Evolutionary conservation across 1,140 invertebrate species (phyloP), one percentile per base, ranked within the genome.

Genomic region (Aphelinus atriplicis): DNA sequence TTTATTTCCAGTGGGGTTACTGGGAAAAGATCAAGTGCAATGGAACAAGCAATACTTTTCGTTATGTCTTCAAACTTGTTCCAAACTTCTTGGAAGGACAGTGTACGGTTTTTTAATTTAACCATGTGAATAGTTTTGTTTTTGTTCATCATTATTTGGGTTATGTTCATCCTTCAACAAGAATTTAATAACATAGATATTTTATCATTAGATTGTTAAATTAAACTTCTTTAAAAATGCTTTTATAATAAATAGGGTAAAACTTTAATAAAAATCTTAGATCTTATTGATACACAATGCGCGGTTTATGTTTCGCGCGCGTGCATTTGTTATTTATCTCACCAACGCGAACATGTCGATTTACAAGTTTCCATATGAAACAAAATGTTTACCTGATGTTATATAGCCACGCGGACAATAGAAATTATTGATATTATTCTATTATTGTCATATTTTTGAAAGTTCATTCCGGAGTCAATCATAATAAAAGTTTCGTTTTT

Each of bases 71-170:
- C 56, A 46, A 61, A 67, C 47, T 65, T 76, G 53, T 61, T 76
- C 75, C 75, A 76, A 45, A 76, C 50, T 61, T 72, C 75, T 2
- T 67, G 47, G 60, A 75, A 71, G 7, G 74, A 71, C 6, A 62
- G 66, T 45, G 72, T 61, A n/a, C 43, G 53, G 45, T 66, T 67
- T n/a, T 66, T 65, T 9, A 53, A 10, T 51, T 45, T 73, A 94
- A 53, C 71, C 42, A 53, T 43, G 58, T 73, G 72, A 50, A 68
- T 73, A 55, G 60, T 45, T 62, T 46, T 67, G 10, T 56, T 67
- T 26, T 73, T 67, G 1, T 62, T 53, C 65, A 73, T 68, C 43
- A 50, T 61, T 45, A 5, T 58, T 42, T 26, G 26, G 26, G 26
- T 26, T 26, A 26, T 26, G 26, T 42, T 42, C 42, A 26, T 64